A percentile compares a stretch with the other conserved stretches of the same genome.
Conservation (phyloP, 2,113 vertebrate species). For the Penelope pileata region DNA sequence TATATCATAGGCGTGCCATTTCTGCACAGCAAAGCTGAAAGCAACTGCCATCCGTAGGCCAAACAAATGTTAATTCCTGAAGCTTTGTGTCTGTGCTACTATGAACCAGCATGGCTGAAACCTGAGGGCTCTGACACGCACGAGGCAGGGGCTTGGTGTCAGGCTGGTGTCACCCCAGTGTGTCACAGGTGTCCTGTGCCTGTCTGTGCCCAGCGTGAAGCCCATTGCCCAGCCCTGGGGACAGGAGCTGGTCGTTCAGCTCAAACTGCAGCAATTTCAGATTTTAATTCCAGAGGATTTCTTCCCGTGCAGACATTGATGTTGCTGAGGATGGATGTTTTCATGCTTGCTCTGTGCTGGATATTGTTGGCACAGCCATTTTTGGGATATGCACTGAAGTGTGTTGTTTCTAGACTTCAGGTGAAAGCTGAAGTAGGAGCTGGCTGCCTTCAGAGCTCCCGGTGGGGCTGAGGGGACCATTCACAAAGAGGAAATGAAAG, state of each 20-base stretch:
- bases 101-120: background rate
- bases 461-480: background rate
- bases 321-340: too few species aligned
- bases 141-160: background rate
- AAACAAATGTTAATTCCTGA: background rate
- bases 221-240: background rate
- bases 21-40: background rate
- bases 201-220: background rate
- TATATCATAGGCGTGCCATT: background rate
- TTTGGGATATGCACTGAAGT: background rate
- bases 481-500: background rate
- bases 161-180: background rate
- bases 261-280: background rate
- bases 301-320: background rate
- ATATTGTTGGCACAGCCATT: background rate
- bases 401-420: too few species aligned
- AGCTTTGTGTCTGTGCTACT: background rate
- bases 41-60: background rate
- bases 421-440: background rate
- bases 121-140: background rate
- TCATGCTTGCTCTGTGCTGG: too few species aligned
- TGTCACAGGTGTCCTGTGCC: background rate
- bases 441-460: background rate
- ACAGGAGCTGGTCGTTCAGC: background rate
- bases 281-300: background rate